Base-by-base conservation (phyloP, 2,797 vertebrate genomes). In the Acanthornis magna region DNA sequence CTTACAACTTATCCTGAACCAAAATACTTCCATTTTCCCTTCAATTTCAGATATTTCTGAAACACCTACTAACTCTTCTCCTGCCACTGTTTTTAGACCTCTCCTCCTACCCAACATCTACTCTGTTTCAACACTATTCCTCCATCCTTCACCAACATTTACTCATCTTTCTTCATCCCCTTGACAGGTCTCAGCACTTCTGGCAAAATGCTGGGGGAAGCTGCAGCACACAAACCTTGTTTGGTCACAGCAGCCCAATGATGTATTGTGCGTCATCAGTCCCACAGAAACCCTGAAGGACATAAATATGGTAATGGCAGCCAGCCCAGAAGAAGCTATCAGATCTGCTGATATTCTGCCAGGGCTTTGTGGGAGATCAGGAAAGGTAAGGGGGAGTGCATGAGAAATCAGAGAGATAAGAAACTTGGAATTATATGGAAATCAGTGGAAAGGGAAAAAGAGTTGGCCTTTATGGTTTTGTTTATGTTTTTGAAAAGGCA, bases 291-390 rank as follows among this genome's bases (percentile, higher is more conserved):
- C 63, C 53, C 85, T 74, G 67, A 91, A 85, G 89, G 77, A 82
- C 78, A 77, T 91, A 76, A 96, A 91, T 91, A 96, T 76, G 88
- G 77, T 53, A 91, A 93, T 95, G 96, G 95, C 96, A 95, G 40
- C 43, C 76, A 94, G 95, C 93, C 95, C 71, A 87, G 85, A 91
- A 93, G 77, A 62, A 93, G 71, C 67, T 73, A 61, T 94, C 83
- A 70, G 74, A 90, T 93, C 91, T 96, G 63, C 85, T 96, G 93
- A 85, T 84, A 87, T 20, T 86, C 60, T 94, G 91, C 80, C 91
- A 94, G 72, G 67, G 67, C 68, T 96, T 94, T 30, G 2, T 85
- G 77, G 60, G 71, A 82, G 71, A 91, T 74, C 88, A 79, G 76
- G 55, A 91, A 87, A 94, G 74, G 93, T 91, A 96, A 91, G 55